A percentile compares a stretch with the other conserved stretches of the same genome.
Evolutionary conservation across 2,888 invertebrate species (phyloP).

Genomic region (Spodoptera picta): DNA sequence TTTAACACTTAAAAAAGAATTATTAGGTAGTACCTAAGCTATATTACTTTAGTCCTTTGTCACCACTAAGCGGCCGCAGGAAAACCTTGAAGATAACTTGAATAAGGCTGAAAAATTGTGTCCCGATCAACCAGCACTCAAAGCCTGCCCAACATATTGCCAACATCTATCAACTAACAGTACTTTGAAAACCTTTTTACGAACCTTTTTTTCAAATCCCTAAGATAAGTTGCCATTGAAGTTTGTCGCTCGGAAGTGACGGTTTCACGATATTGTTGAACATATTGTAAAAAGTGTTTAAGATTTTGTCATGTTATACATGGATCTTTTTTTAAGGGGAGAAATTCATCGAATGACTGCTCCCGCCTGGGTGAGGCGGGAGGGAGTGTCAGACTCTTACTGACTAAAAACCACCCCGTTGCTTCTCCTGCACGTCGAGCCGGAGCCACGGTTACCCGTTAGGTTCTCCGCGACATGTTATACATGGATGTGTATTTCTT

Average conservation of each 20-base stretch:
- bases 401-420: too few relatives aligned
- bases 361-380: too few relatives aligned
- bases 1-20: too few relatives aligned
- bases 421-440: too few relatives aligned
- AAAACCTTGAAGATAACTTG: conserved; percentile 35
- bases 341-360: too few relatives aligned
- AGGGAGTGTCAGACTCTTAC: too few relatives aligned
- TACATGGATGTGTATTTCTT: too few relatives aligned
- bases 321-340: too few relatives aligned
- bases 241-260: conserved; percentile 19
- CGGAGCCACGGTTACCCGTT: too few relatives aligned
- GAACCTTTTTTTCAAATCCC: conserved; percentile 36
- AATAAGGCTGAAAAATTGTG: conserved; percentile 37
- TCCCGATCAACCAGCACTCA: conserved; percentile 40
- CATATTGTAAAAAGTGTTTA: neutral
- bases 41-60: neutral
- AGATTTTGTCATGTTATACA: too few relatives aligned
- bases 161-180: conserved; percentile 47
- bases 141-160: conserved; percentile 40
- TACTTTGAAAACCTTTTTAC: conserved; percentile 41
- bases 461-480: too few relatives aligned
- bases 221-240: conserved; percentile 43
- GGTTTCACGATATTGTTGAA: conserved; percentile 31
- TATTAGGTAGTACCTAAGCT: too few relatives aligned
- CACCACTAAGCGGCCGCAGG: conserved; percentile 7